A percentile compares a stretch with the other conserved stretches of the same genome.
Evolutionary conservation across 30 jellyfish, hydroid and myxozoan genomes (phyloP).

Genomic region (Turritopsis dohrnii): DNA sequence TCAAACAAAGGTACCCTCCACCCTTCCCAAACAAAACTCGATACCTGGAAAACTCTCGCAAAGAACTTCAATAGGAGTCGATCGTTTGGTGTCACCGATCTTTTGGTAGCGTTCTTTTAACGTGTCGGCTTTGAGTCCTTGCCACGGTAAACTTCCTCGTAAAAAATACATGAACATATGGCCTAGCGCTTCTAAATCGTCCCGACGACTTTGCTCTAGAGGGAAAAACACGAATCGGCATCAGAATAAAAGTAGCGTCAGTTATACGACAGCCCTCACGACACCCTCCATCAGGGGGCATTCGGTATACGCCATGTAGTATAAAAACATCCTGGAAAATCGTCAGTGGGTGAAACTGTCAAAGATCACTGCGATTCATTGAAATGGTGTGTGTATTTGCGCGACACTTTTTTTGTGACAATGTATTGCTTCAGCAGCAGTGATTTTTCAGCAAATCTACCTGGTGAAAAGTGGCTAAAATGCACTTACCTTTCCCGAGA

Average conservation of each 20-base stretch:
- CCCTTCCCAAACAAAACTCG: neutral
- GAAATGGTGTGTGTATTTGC: neutral
- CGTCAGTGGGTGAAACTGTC: too few relatives aligned
- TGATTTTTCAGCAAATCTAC: neutral
- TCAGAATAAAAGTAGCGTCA: too few relatives aligned
- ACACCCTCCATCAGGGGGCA: too few relatives aligned
- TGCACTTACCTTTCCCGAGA: conserved; percentile 85
- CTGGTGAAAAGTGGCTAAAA: neutral
- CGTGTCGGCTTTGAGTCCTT: conserved; percentile 92
- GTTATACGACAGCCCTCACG: neutral
- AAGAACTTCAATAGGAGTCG: conserved; percentile 87
- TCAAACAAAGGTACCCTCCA: too few relatives aligned
- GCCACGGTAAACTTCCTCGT: conserved; percentile 97
- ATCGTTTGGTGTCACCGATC: conserved; percentile 87
- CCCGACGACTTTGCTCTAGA: conserved; percentile 97
- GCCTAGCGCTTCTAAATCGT: conserved; percentile 94
- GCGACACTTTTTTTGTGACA: neutral
- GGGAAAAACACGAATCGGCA: neutral
- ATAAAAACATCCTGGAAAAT: too few relatives aligned
- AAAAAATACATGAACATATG: conserved; percentile 91
- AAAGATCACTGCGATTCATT: too few relatives aligned
- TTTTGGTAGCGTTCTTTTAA: conserved; percentile 81
- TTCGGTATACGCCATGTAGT: too few relatives aligned
- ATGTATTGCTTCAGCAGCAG: neutral
- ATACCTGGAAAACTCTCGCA: conserved; percentile 93